Evolutionary conservation across 2,113 vertebrate genomes (phyloP), one percentile per base, ranked within the genome.

Genomic region (Tragelaphus strepsiceros): DNA sequence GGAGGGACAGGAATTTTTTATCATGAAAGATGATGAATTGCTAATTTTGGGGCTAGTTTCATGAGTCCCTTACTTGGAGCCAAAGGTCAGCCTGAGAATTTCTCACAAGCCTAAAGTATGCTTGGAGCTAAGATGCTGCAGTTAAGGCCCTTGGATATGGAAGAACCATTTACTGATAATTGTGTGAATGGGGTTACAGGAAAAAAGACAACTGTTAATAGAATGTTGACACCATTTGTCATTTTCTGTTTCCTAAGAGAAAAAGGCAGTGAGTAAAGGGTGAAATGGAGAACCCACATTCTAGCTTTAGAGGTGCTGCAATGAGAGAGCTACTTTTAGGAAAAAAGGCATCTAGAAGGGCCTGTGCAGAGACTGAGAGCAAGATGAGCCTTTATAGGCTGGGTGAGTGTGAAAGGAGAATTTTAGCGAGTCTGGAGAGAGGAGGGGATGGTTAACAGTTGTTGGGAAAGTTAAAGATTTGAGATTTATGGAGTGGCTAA

Each of bases 11-110:
- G 30, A 84, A 91, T 95, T 39, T 74, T 95, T 96, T 88, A 96
- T 92, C 56, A 81, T 35, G 17, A 96, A 95, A 94, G 81, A 74
- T 96, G 91, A 94, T 97, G 94, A 97, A 92, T 92, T 87, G 56
- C 93, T 92, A 91, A 97, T 83, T 24, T 83, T 83, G 94, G 22
- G 67, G 43, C 39, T 89, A 61, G 82, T 94, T 95, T 96, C 83
- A 91, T 28, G 53, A 91, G 91, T 84, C 62, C 21, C 54, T 96
- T 28, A 35, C 21, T 95, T 77, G 53, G 62, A 93, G 15, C 32
- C 80, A 74, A 83, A 82, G 93, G 94, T 94, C 49, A 84, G 30
- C 15, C 77, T 87, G 61, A 96, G n/a, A 24, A 9, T 46, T 93
- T 94, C 71, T 96, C 51, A 90, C 3, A 21, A 32, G 32, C 6